Evolutionary conservation across 2,888 invertebrate genomes (phyloP), one percentile per base, ranked within the genome.

Genomic region (Seira musarum): DNA sequence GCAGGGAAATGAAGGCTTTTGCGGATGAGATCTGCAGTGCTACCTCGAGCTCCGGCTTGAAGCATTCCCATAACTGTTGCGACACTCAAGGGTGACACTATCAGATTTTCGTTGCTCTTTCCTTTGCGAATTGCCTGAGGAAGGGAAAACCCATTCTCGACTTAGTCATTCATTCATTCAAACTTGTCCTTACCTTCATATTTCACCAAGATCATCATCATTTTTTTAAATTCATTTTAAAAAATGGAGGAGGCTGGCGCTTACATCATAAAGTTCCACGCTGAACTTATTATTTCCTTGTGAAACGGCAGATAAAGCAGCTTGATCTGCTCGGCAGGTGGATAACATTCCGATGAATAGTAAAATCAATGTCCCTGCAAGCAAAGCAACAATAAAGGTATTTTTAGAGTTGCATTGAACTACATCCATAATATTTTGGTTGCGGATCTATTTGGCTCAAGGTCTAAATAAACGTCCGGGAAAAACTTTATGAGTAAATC

Each of bases 301-400:
- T 0, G 83, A 80, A 0, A 86, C 85, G n/a, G 67, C 72, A n/a
- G 61, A 24, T 10, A 78, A 53, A 1, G 73, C 68, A 61, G 25
- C 40, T 24, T 68, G 49, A 10, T 80, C 72, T 1, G 60, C 40
- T 8, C 21, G 30, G 13, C 10, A 13, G 13, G 57, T 1, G 19
- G 66, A n/a, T 19, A 71, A n/a, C 10, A 67, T 17, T 10, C 65
- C 70, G 21, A 73, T 21, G 1, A 73, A 22, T 85, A 91, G 0
- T 87, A 90, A 3, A 97, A 97, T 88, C 87, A 88, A 40, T 88
- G 89, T 67, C 21, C 63, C 64, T 60, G 78, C 66, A 22, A 93
- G 93, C 84, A 89, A 90, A 22, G n/a, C n/a, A n/a, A n/a, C n/a
- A n/a, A n/a, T n/a, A n/a, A n/a, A n/a, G n/a, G n/a, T n/a, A n/a